phyloP scores from a whole-genome alignment of 2,888 invertebrate genomes.

The Pomacea canaliculata region DNA sequence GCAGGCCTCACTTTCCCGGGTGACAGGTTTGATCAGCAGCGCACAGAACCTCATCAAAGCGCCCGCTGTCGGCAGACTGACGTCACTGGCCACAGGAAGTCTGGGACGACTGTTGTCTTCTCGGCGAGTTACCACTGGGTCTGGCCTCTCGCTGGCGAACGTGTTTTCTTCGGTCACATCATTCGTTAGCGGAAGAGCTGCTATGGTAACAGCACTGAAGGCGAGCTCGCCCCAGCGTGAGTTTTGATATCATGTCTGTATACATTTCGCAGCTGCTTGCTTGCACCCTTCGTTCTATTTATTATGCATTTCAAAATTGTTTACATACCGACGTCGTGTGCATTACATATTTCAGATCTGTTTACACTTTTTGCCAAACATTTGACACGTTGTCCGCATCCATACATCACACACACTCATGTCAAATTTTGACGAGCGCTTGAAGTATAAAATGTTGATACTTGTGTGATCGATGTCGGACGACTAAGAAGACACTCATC shows the following conservation, averaged over 20 bases:
- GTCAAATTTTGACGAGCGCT: no score
- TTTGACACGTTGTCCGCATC: no score
- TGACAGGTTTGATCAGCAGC: constrained; percentile 4
- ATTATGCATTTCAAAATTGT: no score
- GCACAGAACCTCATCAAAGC: constrained; percentile 11
- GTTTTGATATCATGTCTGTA: background rate
- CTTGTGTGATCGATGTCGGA: no score
- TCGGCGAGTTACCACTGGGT: background rate
- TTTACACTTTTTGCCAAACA: no score
- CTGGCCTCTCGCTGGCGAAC: background rate
- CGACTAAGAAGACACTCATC: no score
- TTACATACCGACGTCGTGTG: no score
- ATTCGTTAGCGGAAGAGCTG: constrained; percentile 2
- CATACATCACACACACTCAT: no score
- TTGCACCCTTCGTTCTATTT: no score
- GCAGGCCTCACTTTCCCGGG: background rate
- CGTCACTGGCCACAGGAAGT: constrained; percentile 17
- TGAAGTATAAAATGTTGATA: no score
- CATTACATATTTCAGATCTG: no score
- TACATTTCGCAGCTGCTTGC: no score
- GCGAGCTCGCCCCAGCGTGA: background rate
- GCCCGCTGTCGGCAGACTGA: constrained; percentile 6
- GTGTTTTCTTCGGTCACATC: constrained; percentile 4
- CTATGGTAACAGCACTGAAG: constrained; percentile 12
- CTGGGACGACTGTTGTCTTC: constrained; percentile 17